These are phyloP conservation scores for Bradypus variegatus DNA, from an alignment of 2,797 vertebrate genomes.

Conservation along the genomic window DNA sequence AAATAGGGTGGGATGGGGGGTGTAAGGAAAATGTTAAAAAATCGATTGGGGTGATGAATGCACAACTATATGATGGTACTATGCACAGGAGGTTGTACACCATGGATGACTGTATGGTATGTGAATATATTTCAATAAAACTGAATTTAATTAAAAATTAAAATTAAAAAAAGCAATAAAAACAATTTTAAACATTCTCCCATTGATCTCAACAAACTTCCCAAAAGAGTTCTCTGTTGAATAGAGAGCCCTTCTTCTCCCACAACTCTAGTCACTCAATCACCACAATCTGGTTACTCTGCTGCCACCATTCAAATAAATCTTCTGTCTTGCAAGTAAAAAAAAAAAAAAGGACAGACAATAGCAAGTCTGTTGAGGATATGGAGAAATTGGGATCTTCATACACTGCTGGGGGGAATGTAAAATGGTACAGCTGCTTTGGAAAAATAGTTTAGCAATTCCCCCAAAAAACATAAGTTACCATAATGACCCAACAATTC, in stretches of 20 bases:
- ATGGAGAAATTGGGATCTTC: neutral
- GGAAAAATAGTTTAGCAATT: neutral
- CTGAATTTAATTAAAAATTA: no score
- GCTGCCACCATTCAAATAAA: neutral
- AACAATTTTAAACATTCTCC: neutral
- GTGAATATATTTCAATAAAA: no score
- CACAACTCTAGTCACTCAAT: neutral
- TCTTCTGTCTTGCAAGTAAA: neutral
- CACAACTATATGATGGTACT: no score
- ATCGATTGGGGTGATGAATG: no score
- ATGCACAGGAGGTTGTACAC: no score
- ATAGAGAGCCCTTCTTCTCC: neutral
- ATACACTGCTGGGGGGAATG: neutral
- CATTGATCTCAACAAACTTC: neutral
- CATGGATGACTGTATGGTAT: no score
- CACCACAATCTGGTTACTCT: neutral
- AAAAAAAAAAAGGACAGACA: neutral
- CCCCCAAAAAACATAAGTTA: neutral
- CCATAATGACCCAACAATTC: neutral
- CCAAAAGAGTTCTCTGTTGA: neutral
- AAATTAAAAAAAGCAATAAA: neutral
- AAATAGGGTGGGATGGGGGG: no score
- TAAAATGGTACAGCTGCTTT: neutral
- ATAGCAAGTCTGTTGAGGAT: neutral
- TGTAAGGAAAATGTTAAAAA: no score